phyloP scores from a whole-genome alignment of 2,888 invertebrate species.

The Caenorhabditis afra region DNA sequence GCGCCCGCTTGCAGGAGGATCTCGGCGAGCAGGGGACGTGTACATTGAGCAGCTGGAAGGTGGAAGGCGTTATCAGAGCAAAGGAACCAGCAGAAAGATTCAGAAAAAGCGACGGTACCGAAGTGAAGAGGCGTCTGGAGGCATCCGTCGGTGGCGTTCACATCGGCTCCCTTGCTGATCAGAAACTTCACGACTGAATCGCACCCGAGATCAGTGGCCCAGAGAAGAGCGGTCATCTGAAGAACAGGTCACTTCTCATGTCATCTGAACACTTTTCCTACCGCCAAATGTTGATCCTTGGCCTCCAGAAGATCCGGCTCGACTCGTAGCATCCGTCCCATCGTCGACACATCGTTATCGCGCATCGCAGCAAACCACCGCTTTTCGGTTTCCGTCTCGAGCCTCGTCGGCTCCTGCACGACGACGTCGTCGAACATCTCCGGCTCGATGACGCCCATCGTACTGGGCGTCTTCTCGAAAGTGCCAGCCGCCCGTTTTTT shows the following conservation, averaged over 20 bases:
- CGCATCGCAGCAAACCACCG: constrained; percentile 62
- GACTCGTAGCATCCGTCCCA: constrained; percentile 30
- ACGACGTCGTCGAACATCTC: constrained; percentile 58
- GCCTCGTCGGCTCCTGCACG: constrained; percentile 25
- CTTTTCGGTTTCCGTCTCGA: constrained; percentile 49
- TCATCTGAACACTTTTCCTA: constrained; percentile 40
- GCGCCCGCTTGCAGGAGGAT: constrained; percentile 67
- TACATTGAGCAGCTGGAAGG: constrained; percentile 59
- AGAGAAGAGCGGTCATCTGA: constrained; percentile 67
- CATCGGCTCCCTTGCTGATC: constrained; percentile 61
- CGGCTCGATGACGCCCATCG: constrained; percentile 39
- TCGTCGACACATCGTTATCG: constrained; percentile 31
- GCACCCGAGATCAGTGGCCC: constrained; percentile 65
- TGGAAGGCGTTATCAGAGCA: too few species aligned
- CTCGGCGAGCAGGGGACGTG: constrained; percentile 61
- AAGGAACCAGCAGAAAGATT: too few species aligned
- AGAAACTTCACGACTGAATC: constrained; percentile 49
- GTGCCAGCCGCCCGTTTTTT: neutral
- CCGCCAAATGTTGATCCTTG: constrained; percentile 58
- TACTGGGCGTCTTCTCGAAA: constrained; percentile 48
- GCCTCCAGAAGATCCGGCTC: constrained; percentile 43
- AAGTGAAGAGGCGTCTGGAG: constrained; percentile 75
- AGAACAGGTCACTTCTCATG: too few species aligned
- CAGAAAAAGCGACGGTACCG: constrained; percentile 62
- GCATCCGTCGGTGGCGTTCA: constrained; percentile 68